A percentile compares a stretch with the other conserved stretches of the same genome.
Conservation (phyloP, 2,113 vertebrate genomes). For the Sebastes fasciatus region DNA sequence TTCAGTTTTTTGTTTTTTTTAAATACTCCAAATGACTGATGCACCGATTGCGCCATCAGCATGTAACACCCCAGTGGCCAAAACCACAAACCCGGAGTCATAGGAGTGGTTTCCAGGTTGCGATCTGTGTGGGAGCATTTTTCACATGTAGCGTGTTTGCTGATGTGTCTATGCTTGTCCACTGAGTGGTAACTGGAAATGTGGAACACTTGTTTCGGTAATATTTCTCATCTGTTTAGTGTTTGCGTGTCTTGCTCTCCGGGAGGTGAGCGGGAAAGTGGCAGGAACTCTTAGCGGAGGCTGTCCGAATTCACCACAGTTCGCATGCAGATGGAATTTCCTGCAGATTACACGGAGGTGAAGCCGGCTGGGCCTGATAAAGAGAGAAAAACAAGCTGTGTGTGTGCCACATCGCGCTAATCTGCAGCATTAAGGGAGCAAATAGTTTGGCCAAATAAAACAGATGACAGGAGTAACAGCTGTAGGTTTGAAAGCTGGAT, state of each 20-base stretch:
- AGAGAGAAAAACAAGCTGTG: conserved; percentile 68
- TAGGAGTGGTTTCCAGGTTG: conserved; percentile 22
- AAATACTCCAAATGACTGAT: conserved; percentile 25
- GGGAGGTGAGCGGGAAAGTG: conserved; percentile 66
- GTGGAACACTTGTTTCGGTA: conserved; percentile 43
- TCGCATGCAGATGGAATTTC: conserved; percentile 83
- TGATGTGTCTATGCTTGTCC: conserved; percentile 56
- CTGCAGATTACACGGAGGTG: conserved; percentile 80
- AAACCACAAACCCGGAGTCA: conserved; percentile 66
- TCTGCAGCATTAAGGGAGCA: conserved; percentile 58
- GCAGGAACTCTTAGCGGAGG: conserved; percentile 73
- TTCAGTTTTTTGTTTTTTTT: background rate
- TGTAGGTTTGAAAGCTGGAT: conserved; percentile 24
- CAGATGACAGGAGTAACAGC: conserved; percentile 1
- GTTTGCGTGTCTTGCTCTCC: conserved; percentile 24
- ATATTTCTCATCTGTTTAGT: conserved; percentile 50
- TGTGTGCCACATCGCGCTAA: conserved; percentile 61
- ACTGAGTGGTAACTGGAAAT: conserved; percentile 53
- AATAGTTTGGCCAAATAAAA: conserved; percentile 52
- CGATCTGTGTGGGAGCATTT: conserved; percentile 45
- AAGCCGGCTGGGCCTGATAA: conserved; percentile 70
- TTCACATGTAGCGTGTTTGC: conserved; percentile 17
- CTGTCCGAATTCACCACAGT: conserved; percentile 74
- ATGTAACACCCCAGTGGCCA: conserved; percentile 39
- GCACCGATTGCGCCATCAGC: conserved; percentile 50